Evolutionary conservation across 2,113 vertebrate genomes (phyloP), one percentile per base, ranked within the genome.

Genomic region (Heterochromis multidens): DNA sequence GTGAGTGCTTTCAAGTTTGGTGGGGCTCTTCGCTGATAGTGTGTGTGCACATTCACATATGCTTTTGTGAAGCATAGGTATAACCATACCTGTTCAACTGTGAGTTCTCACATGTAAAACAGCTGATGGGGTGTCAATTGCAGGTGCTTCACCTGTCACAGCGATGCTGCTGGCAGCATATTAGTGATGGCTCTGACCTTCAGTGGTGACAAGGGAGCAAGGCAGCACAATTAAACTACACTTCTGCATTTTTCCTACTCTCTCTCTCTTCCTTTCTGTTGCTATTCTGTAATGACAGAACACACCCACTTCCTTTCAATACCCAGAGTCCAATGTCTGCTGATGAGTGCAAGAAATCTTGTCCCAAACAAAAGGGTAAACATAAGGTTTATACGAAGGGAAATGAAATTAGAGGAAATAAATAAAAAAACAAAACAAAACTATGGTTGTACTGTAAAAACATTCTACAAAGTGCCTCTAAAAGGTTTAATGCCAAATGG

Each of bases 151-250:
- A 78, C 76, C 87, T 86, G 91, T 86, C 90, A 65, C 5, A 19
- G n/a, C 16, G 7, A n/a, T 33, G 59, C 82, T 23, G 77, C 82
- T 4, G 52, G 65, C 80, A 85, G 88, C 76, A 58, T 27, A 57
- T 23, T 81, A 88, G 82, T 79, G 87, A 92, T 87, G 80, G 88
- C 43, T 77, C 83, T 87, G 93, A 93, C 92, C 92, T 94, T 94
- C 91, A 88, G 58, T 37, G 1, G 85, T 70, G 86, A 91, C 91
- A 83, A 80, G 62, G 43, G 49, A 89, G 89, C 80, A 27, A 81
- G 59, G 77, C 60, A 29, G 56, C 78, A 58, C 91, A 87, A 92
- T 92, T 89, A 94, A 78, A 80, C 81, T 23, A 35, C 72, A 35
- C 81, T 72, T 59, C 56, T 40, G 59, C 81, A 11, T 79, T 81